Evolutionary conservation across 2,888 invertebrate genomes (phyloP), one percentile per base, ranked within the genome.

Genomic region (Dione vanillae): DNA sequence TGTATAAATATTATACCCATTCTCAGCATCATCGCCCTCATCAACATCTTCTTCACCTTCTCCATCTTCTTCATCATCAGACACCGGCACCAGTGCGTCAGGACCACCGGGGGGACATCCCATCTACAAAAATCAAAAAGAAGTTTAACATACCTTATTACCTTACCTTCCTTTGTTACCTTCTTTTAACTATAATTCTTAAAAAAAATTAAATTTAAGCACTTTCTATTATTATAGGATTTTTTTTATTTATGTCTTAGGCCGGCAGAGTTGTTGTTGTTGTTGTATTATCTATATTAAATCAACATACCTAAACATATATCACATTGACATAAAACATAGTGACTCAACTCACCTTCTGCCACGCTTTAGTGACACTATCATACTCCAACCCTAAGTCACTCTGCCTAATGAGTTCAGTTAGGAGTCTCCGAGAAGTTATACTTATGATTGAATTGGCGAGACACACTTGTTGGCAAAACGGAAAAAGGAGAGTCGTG

Each of bases 101-200:
- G 97, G 96, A 1, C 93, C 94, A 6, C 95, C 94, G 1, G 92
- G 94, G 0, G 96, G 96, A 82, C 96, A 97, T 0, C 96, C 96
- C 94, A 95, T 95, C 95, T 96, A 27, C 79, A 43, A 19, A 59
- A 8, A 16, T n/a, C n/a, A n/a, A n/a, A n/a, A n/a, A n/a, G n/a
- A n/a, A n/a, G n/a, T n/a, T n/a, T n/a, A n/a, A n/a, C n/a, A n/a
- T n/a, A n/a, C n/a, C n/a, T n/a, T n/a, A n/a, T n/a, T n/a, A n/a
- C n/a, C n/a, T n/a, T n/a, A n/a, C n/a, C n/a, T n/a, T n/a, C n/a
- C n/a, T n/a, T n/a, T n/a, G n/a, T n/a, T n/a, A n/a, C n/a, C n/a
- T n/a, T n/a, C n/a, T n/a, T n/a, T n/a, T n/a, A n/a, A n/a, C n/a
- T n/a, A n/a, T n/a, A n/a, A n/a, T n/a, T n/a, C n/a, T n/a, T n/a